A percentile compares a stretch with the other conserved stretches of the same genome.
phyloP scores from a whole-genome alignment of 1,140 invertebrate species.

The Trialeurodes vaporariorum region DNA sequence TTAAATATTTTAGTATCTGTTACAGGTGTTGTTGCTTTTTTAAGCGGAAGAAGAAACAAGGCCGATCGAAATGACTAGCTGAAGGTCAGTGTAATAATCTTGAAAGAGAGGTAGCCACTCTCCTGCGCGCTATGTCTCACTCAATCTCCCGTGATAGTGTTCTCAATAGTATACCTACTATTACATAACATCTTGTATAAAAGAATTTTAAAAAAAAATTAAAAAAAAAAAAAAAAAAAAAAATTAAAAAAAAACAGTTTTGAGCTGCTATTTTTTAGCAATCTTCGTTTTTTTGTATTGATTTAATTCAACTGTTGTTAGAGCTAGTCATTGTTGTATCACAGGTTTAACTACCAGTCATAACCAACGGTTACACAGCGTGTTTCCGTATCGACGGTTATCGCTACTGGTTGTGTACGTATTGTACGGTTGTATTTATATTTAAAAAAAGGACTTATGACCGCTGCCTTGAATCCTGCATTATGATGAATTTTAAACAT shows the following conservation, averaged over 20 bases:
- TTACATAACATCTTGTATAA: not conserved
- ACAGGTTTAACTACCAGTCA: not conserved
- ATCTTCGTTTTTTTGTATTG: not conserved
- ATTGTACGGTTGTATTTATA: not conserved
- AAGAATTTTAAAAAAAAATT: no score
- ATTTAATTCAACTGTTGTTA: not conserved
- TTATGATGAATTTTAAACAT: not conserved
- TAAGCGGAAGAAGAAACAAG: conserved; percentile 88
- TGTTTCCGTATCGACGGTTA: not conserved
- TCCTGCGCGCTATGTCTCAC: conserved; percentile 50
- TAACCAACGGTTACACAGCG: not conserved
- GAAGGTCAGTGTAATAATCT: conserved; percentile 38
- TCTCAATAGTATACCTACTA: conserved; percentile 30
- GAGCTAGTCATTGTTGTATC: not conserved
- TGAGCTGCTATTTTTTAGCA: not conserved
- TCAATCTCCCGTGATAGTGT: conserved; percentile 53
- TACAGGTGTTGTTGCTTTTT: conserved; percentile 92
- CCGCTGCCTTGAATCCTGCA: not conserved
- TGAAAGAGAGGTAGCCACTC: conserved; percentile 51
- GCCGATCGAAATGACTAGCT: conserved; percentile 64
- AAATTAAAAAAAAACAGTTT: no score
- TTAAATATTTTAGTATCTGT: conserved; percentile 34
- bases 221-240: no score
- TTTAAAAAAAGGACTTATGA: not conserved
- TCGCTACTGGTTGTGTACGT: not conserved